phyloP scores from a whole-genome alignment of 2,888 invertebrate species.

The Nasonia oneida region DNA sequence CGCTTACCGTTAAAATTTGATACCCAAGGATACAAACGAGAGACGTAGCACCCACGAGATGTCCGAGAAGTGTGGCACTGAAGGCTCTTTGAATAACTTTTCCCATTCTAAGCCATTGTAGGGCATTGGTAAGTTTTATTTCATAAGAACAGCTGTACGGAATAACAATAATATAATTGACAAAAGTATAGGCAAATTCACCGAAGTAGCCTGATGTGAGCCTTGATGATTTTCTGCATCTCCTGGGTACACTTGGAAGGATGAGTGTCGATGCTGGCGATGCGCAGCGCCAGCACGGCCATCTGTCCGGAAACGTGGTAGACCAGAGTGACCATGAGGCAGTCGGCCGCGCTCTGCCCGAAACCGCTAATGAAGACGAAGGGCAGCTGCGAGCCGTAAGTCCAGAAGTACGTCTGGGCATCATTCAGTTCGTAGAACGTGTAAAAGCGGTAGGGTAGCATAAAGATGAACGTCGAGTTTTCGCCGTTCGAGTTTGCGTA shows the following conservation, averaged over 20 bases:
- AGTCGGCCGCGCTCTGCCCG: constrained; percentile 70
- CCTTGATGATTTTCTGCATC: constrained; percentile 64
- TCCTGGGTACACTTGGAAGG: constrained; percentile 61
- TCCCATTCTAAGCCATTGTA: constrained; percentile 66
- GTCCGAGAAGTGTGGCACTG: constrained; percentile 65
- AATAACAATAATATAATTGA: too few species aligned
- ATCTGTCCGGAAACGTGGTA: constrained; percentile 73
- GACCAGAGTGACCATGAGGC: constrained; percentile 70
- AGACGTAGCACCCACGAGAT: constrained; percentile 67
- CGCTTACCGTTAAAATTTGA: constrained; percentile 67
- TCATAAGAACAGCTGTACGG: too few species aligned
- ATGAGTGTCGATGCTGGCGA: constrained; percentile 65
- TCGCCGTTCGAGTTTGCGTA: background rate
- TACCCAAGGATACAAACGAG: constrained; percentile 69
- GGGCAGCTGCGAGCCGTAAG: constrained; percentile 69
- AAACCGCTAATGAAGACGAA: constrained; percentile 71
- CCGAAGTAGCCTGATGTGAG: constrained; percentile 68
- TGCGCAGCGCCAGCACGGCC: constrained; percentile 68
- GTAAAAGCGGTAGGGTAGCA: constrained; percentile 72
- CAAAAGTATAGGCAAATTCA: constrained; percentile 45
- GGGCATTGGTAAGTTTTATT: background rate
- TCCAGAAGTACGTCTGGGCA: constrained; percentile 66
- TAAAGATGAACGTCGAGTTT: constrained; percentile 61
- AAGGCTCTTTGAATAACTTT: constrained; percentile 65
- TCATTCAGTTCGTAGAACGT: constrained; percentile 69